Evolutionary conservation across 2,888 invertebrate genomes (phyloP), one percentile per base, ranked within the genome.

Genomic region (Globia sparganii): DNA sequence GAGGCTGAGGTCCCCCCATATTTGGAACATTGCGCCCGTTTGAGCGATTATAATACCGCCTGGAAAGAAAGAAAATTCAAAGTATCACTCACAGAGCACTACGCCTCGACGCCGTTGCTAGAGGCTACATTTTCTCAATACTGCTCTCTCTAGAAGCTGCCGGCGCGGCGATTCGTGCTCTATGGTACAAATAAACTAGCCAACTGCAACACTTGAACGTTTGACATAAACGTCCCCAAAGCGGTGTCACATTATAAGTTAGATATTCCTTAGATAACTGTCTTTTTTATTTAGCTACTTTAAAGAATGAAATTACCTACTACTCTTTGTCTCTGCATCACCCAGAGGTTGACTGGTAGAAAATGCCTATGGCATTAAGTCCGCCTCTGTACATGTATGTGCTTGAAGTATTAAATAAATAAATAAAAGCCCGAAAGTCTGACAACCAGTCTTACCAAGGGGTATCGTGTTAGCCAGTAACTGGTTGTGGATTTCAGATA

Each of bases 31-130:
- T 78, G 96, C 95, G 0, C 94, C 93, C 0, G 93, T 82, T 90
- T 97, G 97, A 0, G 94, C 91, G 9, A 94, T 86, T 6, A 95
- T 80, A 75, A 94, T 94, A 21, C 92, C 88, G 21, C 95, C 94
- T 94, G 18, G 15, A 80, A 80, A 3, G 2, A 21, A 18, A 8
- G 37, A 18, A 21, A 37, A 37, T n/a, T 1, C 18, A n/a, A 58
- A n/a, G n/a, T 34, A 21, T 21, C n/a, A n/a, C 34, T 34, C 53
- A 34, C 34, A n/a, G 34, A 34, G n/a, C n/a, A 67, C 0, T 18
- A 34, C n/a, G 6, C n/a, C 4, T n/a, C 18, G 11, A n/a, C 3
- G 9, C 15, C 9, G 25, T 8, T 28, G 28, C 2, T 28, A 21
- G 6, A 13, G 13, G 28, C 21, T 5, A 46, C 28, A 43, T 8